phyloP scores from a whole-genome alignment of 2,113 vertebrate species.

The Crypturellus undulatus region DNA sequence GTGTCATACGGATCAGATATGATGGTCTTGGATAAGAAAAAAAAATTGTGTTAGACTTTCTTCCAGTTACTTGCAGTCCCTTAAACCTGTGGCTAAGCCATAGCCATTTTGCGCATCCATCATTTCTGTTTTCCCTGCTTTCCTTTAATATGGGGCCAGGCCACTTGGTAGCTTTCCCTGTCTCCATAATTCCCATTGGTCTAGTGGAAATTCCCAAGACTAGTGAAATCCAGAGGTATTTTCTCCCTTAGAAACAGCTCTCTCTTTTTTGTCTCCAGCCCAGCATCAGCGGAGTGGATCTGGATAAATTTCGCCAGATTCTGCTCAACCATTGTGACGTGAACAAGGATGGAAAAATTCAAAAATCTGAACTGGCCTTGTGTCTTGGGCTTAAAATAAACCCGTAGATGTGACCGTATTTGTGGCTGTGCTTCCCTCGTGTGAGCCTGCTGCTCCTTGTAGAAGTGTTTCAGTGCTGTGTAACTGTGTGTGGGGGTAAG shows the following conservation, averaged over 20 bases:
- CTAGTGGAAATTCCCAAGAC: neutral
- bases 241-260: neutral
- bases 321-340: slow-evolving; percentile 91
- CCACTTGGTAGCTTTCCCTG: neutral
- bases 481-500: neutral
- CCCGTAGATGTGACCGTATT: slow-evolving; percentile 40
- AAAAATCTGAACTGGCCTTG: slow-evolving; percentile 92
- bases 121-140: neutral
- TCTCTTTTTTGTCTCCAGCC: slow-evolving; percentile 81
- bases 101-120: neutral
- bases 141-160: neutral
- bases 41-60: neutral
- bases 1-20: neutral
- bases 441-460: slow-evolving; percentile 2
- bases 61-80: neutral
- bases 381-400: slow-evolving; percentile 90
- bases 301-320: slow-evolving; percentile 89
- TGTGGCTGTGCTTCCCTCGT: neutral
- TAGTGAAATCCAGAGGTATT: neutral
- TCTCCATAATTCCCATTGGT: neutral
- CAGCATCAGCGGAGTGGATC: slow-evolving; percentile 87
- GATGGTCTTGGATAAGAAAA: neutral
- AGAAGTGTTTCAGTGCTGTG: slow-evolving; percentile 43
- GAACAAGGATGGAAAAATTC: slow-evolving; percentile 96
- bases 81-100: neutral